Conservation (phyloP, 2,113 vertebrate species). For the Gyps fulvus region DNA sequence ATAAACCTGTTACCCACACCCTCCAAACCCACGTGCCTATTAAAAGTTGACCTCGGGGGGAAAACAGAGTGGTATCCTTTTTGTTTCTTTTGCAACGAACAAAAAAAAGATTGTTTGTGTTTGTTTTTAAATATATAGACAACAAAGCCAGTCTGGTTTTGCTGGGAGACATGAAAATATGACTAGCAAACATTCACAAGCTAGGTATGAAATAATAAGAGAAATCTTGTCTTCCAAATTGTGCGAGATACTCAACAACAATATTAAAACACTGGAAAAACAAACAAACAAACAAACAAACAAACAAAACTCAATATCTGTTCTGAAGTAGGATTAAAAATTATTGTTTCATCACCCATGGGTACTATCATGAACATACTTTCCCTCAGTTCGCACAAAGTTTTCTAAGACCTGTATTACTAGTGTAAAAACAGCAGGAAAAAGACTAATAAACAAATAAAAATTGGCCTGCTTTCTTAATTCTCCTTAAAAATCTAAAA, state of each 20-base stretch:
- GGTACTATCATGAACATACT: not conserved
- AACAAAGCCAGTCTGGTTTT: slow-evolving; percentile 26
- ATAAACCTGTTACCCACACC: slow-evolving; percentile 8
- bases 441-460: not conserved
- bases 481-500: not conserved
- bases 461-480: not conserved
- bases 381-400: not conserved
- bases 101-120: not conserved
- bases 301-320: not conserved
- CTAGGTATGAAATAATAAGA: not conserved
- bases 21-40: slow-evolving; percentile 13
- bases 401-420: not conserved
- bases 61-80: not conserved
- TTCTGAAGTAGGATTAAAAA: not conserved
- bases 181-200: not conserved
- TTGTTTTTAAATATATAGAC: not conserved
- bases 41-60: slow-evolving; percentile 11
- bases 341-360: not conserved
- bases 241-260: not conserved
- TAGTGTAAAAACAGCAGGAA: not conserved
- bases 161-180: slow-evolving; percentile 25
- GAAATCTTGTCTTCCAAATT: not conserved
- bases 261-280: not conserved
- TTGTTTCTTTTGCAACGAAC: not conserved
- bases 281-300: not conserved